A percentile compares a stretch with the other conserved stretches of the same genome.
Evolutionary conservation across 1,140 invertebrate genomes (phyloP).

Genomic region (Micrasema longulum): DNA sequence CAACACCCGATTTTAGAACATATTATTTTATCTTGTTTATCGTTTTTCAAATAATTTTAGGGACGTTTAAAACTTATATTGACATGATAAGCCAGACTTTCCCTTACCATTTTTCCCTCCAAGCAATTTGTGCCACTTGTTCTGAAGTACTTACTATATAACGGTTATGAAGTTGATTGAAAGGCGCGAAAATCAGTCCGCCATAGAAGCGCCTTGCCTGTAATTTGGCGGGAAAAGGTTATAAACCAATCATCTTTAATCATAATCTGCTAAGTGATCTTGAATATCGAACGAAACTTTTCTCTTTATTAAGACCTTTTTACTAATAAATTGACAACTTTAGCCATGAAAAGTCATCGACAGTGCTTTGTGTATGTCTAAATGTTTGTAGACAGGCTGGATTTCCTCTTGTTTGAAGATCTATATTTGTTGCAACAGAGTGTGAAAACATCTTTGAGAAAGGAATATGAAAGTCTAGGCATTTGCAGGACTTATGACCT

Average conservation of each 20-base stretch:
- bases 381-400: no score
- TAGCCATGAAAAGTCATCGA: no score
- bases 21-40: no score
- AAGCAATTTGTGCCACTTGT: constrained; percentile 20
- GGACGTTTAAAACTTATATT: no score
- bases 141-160: not conserved
- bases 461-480: no score
- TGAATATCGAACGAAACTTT: not conserved
- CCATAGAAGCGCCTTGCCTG: constrained; percentile 1
- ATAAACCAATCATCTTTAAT: not conserved
- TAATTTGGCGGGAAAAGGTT: not conserved
- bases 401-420: constrained; percentile 1
- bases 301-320: not conserved
- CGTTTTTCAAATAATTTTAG: no score
- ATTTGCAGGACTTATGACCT: no score
- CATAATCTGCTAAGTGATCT: not conserved
- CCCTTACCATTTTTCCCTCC: not conserved
- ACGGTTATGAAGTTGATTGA: constrained; percentile 26
- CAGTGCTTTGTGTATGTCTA: no score
- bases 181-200: constrained; percentile 6
- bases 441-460: no score
- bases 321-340: not conserved
- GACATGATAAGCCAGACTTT: no score
- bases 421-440: constrained; percentile 38
- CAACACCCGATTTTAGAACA: no score